These are phyloP conservation scores for Lucilia sericata DNA, from an alignment of 1,140 invertebrate genomes.

Conservation along the genomic window DNA sequence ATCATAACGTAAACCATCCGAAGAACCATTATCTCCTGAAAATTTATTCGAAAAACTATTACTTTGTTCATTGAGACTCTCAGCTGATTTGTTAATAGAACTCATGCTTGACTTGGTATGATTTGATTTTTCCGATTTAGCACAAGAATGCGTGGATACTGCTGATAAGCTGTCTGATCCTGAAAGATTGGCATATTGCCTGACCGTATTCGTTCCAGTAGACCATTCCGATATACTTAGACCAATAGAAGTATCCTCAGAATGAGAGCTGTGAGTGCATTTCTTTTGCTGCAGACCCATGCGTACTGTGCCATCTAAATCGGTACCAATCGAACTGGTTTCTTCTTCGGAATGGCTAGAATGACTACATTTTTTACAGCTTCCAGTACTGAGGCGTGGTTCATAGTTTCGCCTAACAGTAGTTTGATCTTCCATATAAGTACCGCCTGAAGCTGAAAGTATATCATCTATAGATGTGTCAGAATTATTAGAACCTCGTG, in stretches of 20 bases:
- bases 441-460: constrained; percentile 69
- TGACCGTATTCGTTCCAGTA: constrained; percentile 82
- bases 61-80: constrained; percentile 65
- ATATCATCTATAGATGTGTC: constrained; percentile 74
- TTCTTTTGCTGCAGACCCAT: constrained; percentile 80
- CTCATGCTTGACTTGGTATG: constrained; percentile 70
- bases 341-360: constrained; percentile 78
- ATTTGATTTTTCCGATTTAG: constrained; percentile 75
- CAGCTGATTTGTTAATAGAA: constrained; percentile 67
- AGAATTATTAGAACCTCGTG: constrained; percentile 74
- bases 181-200: constrained; percentile 79
- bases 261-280: constrained; percentile 82
- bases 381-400: constrained; percentile 66
- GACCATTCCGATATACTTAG: constrained; percentile 87
- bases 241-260: constrained; percentile 86
- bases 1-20: constrained; percentile 69
- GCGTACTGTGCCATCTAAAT: constrained; percentile 82
- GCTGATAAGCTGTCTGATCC: constrained; percentile 73
- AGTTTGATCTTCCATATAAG: constrained; percentile 65
- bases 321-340: constrained; percentile 76
- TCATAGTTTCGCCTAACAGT: constrained; percentile 64
- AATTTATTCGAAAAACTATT: constrained; percentile 65
- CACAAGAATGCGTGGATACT: constrained; percentile 71
- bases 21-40: constrained; percentile 66
- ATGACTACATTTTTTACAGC: constrained; percentile 73